Evolutionary conservation across 2,113 vertebrate species (phyloP).

Genomic region (Cynoglossus semilaevis): DNA sequence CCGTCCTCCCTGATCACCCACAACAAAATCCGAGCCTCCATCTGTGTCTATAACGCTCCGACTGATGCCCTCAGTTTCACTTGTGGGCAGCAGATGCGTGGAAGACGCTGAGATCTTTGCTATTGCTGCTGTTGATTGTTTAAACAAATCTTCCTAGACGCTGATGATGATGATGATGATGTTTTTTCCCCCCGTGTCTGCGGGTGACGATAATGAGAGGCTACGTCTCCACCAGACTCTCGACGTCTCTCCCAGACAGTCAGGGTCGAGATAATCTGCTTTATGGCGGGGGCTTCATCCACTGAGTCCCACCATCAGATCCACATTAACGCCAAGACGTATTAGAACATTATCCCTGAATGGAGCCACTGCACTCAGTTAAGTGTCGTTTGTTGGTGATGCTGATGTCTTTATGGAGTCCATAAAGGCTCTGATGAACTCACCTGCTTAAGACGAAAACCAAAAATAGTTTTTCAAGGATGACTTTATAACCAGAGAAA

Average conservation of each 20-base stretch:
- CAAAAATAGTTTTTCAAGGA: too few species aligned
- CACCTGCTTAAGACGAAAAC: too few species aligned
- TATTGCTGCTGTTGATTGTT: conserved; percentile 21
- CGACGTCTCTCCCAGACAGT: conserved; percentile 62
- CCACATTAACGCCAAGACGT: conserved; percentile 69
- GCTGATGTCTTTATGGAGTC: conserved; percentile 62
- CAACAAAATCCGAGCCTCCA: conserved; percentile 63
- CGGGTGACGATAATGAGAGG: conserved; percentile 65
- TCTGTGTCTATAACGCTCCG: conserved; percentile 50
- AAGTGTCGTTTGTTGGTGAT: conserved; percentile 57
- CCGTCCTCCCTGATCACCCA: conserved; percentile 22
- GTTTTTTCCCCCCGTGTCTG: conserved; percentile 56
- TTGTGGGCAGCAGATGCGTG: neutral
- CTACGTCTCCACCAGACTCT: conserved; percentile 53
- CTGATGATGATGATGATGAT: conserved; percentile 37
- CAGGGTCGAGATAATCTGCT: conserved; percentile 67
- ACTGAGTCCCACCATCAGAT: conserved; percentile 40
- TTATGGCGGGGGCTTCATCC: conserved; percentile 64
- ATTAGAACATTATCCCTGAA: conserved; percentile 73
- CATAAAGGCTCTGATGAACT: too few species aligned
- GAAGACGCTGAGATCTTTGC: neutral
- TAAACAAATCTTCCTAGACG: conserved; percentile 63
- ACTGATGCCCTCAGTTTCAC: conserved; percentile 37
- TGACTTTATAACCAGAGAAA: too few species aligned
- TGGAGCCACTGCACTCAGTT: conserved; percentile 62